Percentiles rank a stretch among this genome's conserved stretches.
Conservation (phyloP, 2,797 vertebrate species). For the Diplodus sargus region DNA sequence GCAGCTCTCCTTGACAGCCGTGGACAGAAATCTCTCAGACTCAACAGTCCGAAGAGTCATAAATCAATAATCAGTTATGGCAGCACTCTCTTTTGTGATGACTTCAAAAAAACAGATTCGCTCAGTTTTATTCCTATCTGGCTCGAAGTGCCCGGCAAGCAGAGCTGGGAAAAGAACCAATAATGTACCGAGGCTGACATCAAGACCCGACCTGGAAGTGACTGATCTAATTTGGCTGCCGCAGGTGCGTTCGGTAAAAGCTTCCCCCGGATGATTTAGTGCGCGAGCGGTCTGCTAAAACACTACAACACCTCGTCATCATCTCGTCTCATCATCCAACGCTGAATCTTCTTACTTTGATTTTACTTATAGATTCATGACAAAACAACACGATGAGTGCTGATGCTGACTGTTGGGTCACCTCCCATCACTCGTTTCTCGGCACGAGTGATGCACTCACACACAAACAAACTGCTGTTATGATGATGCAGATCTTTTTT, state of each 20-base stretch:
- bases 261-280: conserved; percentile 15
- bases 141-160: conserved; percentile 15
- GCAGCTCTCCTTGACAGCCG: neutral
- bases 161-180: conserved; percentile 27
- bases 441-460: too few relatives aligned
- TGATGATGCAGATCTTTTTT: too few relatives aligned
- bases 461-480: too few relatives aligned
- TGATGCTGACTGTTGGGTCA: too few relatives aligned
- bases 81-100: conserved; percentile 15
- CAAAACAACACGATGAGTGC: neutral
- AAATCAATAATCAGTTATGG: conserved; percentile 43
- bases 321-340: neutral
- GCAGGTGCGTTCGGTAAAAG: conserved; percentile 33
- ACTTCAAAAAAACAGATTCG: conserved; percentile 28
- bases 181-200: conserved; percentile 14
- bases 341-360: neutral
- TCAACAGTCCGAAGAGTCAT: conserved; percentile 20
- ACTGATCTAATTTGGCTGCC: conserved; percentile 26
- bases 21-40: conserved; percentile 16
- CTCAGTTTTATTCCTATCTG: conserved; percentile 30
- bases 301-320: neutral
- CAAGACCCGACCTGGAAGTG: conserved; percentile 7
- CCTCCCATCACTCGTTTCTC: too few relatives aligned
- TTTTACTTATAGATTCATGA: neutral
- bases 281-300: neutral